Conservation (phyloP, 1,140 invertebrate species). For the Drosophila burlai region DNA sequence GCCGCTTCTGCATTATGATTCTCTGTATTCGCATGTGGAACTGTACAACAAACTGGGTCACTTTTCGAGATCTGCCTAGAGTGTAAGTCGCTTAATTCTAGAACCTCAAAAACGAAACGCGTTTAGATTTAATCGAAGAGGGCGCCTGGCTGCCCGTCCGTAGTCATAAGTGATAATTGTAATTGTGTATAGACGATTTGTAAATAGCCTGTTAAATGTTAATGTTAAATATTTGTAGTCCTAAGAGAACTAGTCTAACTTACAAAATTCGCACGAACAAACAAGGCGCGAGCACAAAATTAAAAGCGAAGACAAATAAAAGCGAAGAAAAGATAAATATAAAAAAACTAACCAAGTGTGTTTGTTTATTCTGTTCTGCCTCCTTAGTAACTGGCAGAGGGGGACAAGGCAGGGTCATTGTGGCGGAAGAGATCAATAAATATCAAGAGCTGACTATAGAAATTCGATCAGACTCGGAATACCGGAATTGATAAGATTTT, state of each 20-base stretch:
- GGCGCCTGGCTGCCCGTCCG: constrained; percentile 14
- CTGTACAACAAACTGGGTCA: constrained; percentile 74
- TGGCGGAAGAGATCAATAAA: constrained; percentile 27
- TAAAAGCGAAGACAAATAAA: constrained; percentile 73
- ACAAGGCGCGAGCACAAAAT: constrained; percentile 59
- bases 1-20: constrained; percentile 10
- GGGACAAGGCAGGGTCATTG: constrained; percentile 19
- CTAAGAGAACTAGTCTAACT: constrained; percentile 80
- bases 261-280: constrained; percentile 76
- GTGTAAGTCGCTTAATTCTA: constrained; percentile 73
- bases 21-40: constrained; percentile 40
- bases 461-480: constrained; percentile 12
- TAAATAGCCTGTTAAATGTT: constrained; percentile 80
- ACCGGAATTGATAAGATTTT: constrained; percentile 13
- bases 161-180: constrained; percentile 76
- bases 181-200: constrained; percentile 74
- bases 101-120: constrained; percentile 58
- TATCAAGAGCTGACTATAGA: neutral
- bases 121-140: constrained; percentile 44
- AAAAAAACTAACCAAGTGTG: constrained; percentile 29
- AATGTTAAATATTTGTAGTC: constrained; percentile 81
- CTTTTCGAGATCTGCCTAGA: constrained; percentile 77
- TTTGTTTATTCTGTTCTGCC: constrained; percentile 20
- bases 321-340: constrained; percentile 49
- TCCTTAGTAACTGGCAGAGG: neutral